Percentiles rank a stretch among this genome's conserved stretches.
phyloP scores from a whole-genome alignment of 2,797 vertebrate species.

The Muscicapa striata region DNA sequence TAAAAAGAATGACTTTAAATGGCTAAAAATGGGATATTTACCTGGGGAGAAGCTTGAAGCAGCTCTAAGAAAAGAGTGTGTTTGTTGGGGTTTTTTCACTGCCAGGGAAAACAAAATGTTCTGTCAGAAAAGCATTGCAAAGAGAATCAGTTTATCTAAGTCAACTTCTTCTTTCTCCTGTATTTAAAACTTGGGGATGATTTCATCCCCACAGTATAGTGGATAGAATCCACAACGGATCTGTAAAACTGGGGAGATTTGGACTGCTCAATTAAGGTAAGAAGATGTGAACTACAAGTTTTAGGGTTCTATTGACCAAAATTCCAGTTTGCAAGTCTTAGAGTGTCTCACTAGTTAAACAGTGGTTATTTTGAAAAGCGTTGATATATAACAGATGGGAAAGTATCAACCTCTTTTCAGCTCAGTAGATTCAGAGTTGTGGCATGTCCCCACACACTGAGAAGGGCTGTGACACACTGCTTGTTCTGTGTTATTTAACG shows the following conservation, averaged over 20 bases:
- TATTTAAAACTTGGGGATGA: background rate
- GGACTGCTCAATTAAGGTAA: background rate
- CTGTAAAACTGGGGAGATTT: background rate
- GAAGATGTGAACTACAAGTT: background rate
- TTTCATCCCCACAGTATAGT: background rate
- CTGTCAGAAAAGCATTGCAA: background rate
- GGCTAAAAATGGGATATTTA: background rate
- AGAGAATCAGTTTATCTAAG: background rate
- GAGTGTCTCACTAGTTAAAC: background rate
- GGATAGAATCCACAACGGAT: background rate
- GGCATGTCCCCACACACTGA: background rate
- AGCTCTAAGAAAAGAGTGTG: background rate
- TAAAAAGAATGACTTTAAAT: background rate
- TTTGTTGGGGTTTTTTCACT: background rate
- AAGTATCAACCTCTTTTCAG: background rate
- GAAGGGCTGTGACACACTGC: background rate
- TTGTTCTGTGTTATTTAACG: background rate
- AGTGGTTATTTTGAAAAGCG: fast-evolving
- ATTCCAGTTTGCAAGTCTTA: background rate
- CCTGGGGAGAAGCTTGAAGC: background rate
- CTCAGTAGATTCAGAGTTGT: background rate
- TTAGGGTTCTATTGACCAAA: background rate
- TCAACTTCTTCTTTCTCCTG: background rate
- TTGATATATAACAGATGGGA: background rate
- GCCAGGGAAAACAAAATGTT: background rate